These are phyloP conservation scores for Drosophila mayaguana DNA, from an alignment of 2,888 invertebrate genomes.

Conservation along the genomic window DNA sequence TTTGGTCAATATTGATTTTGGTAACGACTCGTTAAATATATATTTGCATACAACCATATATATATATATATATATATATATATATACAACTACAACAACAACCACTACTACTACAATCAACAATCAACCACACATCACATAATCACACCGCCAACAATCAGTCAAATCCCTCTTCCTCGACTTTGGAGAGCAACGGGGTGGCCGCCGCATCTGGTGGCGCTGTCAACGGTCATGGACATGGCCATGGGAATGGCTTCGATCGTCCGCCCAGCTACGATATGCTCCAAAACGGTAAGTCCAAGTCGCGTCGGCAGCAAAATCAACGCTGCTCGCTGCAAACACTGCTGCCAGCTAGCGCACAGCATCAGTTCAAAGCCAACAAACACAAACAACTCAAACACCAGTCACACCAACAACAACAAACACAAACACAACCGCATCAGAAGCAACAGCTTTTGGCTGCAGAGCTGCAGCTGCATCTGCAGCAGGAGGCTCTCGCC, in stretches of 20 bases:
- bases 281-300: constrained; percentile 86
- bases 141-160: constrained; percentile 51
- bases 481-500: constrained; percentile 64
- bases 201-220: constrained; percentile 63
- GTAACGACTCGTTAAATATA: constrained; percentile 61
- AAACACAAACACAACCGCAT: constrained; percentile 55
- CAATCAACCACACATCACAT: constrained; percentile 41
- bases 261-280: constrained; percentile 85
- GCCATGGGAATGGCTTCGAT: constrained; percentile 58
- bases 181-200: constrained; percentile 82
- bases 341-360: constrained; percentile 80
- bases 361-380: constrained; percentile 81
- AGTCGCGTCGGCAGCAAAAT: constrained; percentile 84
- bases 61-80: constrained; percentile 24
- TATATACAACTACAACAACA: constrained; percentile 22
- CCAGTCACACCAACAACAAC: constrained; percentile 60
- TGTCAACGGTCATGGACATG: constrained; percentile 59
- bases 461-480: constrained; percentile 64
- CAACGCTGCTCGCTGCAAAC: constrained; percentile 83
- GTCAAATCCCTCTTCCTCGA: constrained; percentile 84
- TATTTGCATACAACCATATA: constrained; percentile 20
- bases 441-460: constrained; percentile 74
- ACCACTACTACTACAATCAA: constrained; percentile 36
- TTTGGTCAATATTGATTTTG: constrained; percentile 71
- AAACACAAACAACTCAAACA: constrained; percentile 78